Evolutionary conservation across 1,140 invertebrate species (phyloP).

Genomic region (Proales similis): DNA sequence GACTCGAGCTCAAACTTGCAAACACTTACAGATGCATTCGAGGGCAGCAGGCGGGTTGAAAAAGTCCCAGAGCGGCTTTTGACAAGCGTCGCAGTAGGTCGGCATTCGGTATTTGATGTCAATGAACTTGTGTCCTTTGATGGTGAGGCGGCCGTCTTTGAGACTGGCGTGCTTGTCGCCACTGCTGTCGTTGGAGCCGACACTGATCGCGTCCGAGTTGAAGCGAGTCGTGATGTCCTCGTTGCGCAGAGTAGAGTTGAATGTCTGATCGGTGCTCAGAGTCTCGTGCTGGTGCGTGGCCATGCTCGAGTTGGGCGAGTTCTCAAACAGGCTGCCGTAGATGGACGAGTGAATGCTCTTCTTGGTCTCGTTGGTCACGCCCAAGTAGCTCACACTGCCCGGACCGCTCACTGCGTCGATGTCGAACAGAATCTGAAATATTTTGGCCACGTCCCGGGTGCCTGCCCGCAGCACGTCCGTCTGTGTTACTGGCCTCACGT

Average conservation of each 20-base stretch:
- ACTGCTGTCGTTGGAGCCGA: conserved; percentile 35
- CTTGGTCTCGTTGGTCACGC: conserved; percentile 14
- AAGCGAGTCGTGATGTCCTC: conserved; percentile 9
- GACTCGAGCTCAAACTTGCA: conserved; percentile 16
- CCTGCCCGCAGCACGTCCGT: conserved; percentile 95
- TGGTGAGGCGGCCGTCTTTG: conserved; percentile 18
- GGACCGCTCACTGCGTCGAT: conserved; percentile 43
- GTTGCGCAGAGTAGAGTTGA: conserved; percentile 1
- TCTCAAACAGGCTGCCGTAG: conserved; percentile 2
- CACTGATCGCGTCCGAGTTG: conserved; percentile 22
- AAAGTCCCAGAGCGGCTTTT: conserved; percentile 91
- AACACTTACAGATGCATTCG: conserved; percentile 78
- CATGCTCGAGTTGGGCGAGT: conserved; percentile 13
- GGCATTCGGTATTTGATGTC: conserved; percentile 95
- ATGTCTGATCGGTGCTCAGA: neutral
- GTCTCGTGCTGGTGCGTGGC: conserved; percentile 29
- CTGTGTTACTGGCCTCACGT: conserved; percentile 92
- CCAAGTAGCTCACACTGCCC: conserved; percentile 18
- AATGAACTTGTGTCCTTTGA: conserved; percentile 79
- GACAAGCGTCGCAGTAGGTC: conserved; percentile 91
- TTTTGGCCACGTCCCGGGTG: conserved; percentile 95
- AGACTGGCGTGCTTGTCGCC: conserved; percentile 32
- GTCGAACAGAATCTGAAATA: conserved; percentile 63
- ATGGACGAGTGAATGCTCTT: conserved; percentile 10
- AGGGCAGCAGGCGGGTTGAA: conserved; percentile 88